Conservation (phyloP, 2,888 invertebrate genomes). For the Acanthosoma haemorrhoidale region DNA sequence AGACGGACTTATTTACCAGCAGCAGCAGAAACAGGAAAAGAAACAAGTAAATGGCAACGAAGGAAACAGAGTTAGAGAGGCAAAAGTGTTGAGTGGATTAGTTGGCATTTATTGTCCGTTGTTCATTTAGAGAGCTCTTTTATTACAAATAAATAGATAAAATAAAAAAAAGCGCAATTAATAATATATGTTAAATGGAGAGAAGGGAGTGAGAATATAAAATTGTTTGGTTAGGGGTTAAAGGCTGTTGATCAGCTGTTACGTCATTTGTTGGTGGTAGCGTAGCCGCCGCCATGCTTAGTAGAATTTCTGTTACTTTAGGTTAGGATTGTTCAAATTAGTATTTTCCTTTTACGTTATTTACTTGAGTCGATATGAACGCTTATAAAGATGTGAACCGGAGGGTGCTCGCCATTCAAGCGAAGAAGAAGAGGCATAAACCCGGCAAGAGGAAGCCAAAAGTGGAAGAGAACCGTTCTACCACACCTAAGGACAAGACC, state of each 20-base stretch:
- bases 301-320: conserved; percentile 27
- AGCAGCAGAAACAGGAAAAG: too few species aligned
- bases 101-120: too few species aligned
- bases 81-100: too few species aligned
- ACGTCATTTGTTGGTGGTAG: conserved; percentile 30
- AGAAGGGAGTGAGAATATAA: neutral
- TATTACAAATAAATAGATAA: too few species aligned
- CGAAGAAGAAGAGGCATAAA: conserved; percentile 88
- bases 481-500: conserved; percentile 40
- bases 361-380: conserved; percentile 35
- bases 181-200: neutral
- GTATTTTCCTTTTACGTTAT: conserved; percentile 21
- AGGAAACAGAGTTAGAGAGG: too few species aligned
- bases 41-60: too few species aligned
- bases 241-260: conserved; percentile 23
- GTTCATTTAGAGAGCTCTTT: too few species aligned
- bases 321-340: conserved; percentile 27
- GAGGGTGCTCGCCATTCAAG: conserved; percentile 84
- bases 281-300: conserved; percentile 32
- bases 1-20: too few species aligned
- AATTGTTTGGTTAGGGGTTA: conserved; percentile 13
- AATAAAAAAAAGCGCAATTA: neutral
- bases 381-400: conserved; percentile 73
- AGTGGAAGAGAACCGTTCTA: conserved; percentile 39
- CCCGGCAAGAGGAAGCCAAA: conserved; percentile 67